A percentile compares a stretch with the other conserved stretches of the same genome.
phyloP scores from a whole-genome alignment of 2,797 vertebrate genomes.

The Rhabdomys pumilio region DNA sequence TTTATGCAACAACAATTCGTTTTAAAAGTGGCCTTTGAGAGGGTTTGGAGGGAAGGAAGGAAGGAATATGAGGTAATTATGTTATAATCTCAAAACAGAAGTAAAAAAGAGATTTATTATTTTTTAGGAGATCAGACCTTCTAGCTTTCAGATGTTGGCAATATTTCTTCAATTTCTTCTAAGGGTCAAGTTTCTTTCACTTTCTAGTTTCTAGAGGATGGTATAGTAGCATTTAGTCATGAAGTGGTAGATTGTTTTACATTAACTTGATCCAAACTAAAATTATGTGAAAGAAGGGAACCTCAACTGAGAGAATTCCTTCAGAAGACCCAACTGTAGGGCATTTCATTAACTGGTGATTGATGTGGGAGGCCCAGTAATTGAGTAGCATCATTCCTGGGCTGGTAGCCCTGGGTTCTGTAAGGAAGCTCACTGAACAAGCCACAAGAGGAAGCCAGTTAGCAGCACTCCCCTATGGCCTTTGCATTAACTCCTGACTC shows the following conservation, averaged over 20 bases:
- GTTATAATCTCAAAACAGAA: not conserved
- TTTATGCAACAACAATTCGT: not conserved
- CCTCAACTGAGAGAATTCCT: not conserved
- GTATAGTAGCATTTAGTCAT: not conserved
- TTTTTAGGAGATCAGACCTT: conserved; percentile 17
- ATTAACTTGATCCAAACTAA: no score
- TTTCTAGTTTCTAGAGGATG: not conserved
- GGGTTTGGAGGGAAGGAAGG: not conserved
- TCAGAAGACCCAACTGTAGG: not conserved
- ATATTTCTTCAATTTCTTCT: not conserved
- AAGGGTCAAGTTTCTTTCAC: not conserved
- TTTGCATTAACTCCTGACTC: not conserved
- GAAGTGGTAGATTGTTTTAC: not conserved
- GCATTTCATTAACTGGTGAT: not conserved
- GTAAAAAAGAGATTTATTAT: not conserved
- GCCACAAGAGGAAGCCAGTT: no score
- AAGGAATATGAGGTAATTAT: no score
- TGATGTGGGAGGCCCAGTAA: not conserved
- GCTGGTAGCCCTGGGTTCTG: not conserved
- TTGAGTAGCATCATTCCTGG: not conserved
- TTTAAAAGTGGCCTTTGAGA: no score
- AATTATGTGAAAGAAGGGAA: not conserved
- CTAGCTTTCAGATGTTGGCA: not conserved
- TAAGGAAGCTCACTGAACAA: not conserved
- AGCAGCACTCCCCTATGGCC: not conserved